Percentiles rank a stretch among this genome's conserved stretches.
phyloP scores from a whole-genome alignment of 2,888 invertebrate species.

The Alentia gelatinosa region DNA sequence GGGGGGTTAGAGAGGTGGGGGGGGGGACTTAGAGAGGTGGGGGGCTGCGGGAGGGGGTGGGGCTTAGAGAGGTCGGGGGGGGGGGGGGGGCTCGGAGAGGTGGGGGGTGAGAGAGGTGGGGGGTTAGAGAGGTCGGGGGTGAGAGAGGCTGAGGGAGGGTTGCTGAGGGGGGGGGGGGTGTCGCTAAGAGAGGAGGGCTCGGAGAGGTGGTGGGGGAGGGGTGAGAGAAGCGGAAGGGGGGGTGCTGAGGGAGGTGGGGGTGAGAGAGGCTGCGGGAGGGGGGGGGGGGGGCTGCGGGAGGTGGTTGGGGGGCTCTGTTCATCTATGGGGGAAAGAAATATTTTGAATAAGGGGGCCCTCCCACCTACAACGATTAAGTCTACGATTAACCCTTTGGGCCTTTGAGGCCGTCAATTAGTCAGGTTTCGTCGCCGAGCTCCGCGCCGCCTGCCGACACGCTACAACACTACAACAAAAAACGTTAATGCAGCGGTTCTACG shows the following conservation, averaged over 20 bases:
- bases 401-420: too few species aligned
- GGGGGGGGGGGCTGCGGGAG: not conserved
- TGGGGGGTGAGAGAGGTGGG: not conserved
- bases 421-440: too few species aligned
- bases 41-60: not conserved
- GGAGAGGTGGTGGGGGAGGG: not conserved
- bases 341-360: too few species aligned
- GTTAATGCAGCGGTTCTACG: too few species aligned
- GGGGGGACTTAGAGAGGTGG: too few species aligned
- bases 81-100: not conserved
- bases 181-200: not conserved
- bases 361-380: too few species aligned
- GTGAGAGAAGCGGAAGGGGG: not conserved
- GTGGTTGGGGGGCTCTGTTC: too few species aligned
- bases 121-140: not conserved
- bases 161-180: not conserved
- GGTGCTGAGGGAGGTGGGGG: not conserved
- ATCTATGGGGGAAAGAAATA: too few species aligned
- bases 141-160: not conserved
- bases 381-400: too few species aligned
- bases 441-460: too few species aligned
- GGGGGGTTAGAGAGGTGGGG: too few species aligned
- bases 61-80: not conserved
- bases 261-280: not conserved
- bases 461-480: too few species aligned